These are phyloP conservation scores for Holcopasites calliopsidis DNA, from an alignment of 1,140 invertebrate species.

Conservation along the genomic window DNA sequence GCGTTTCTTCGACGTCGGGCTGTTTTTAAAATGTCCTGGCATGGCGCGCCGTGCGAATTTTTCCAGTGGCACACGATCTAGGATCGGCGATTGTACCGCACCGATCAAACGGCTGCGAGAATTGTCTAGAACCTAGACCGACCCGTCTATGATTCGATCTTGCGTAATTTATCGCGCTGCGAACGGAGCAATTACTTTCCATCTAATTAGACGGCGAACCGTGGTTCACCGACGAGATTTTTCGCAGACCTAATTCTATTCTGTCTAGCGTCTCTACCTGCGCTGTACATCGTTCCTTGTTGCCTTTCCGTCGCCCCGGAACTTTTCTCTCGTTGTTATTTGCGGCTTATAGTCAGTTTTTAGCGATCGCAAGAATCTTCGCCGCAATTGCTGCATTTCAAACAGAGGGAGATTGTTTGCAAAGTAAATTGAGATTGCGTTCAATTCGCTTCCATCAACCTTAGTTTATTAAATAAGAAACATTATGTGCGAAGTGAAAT, in stretches of 20 bases:
- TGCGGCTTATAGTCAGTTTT: constrained; percentile 16
- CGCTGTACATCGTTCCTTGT: constrained; percentile 23
- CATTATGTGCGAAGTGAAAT: background rate
- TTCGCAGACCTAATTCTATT: background rate
- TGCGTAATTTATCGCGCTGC: background rate
- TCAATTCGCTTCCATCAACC: background rate
- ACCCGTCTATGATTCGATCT: background rate
- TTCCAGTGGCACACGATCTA: constrained; percentile 31
- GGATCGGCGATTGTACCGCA: constrained; percentile 24
- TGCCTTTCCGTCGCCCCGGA: constrained; percentile 25
- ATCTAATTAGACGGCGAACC: background rate
- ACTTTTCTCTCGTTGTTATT: constrained; percentile 41
- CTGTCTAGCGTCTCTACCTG: too few relatives aligned
- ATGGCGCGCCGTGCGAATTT: background rate
- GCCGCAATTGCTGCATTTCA: background rate
- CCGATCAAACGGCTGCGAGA: background rate
- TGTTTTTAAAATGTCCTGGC: constrained; percentile 14
- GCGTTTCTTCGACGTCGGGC: background rate
- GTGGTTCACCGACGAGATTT: background rate
- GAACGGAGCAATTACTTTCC: background rate
- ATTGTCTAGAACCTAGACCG: background rate
- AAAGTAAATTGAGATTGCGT: too few relatives aligned
- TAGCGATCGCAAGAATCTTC: too few relatives aligned
- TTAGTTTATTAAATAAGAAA: background rate
- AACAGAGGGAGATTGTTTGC: too few relatives aligned